phyloP scores from a whole-genome alignment of 2,888 invertebrate genomes.

The Clivina fossor region DNA sequence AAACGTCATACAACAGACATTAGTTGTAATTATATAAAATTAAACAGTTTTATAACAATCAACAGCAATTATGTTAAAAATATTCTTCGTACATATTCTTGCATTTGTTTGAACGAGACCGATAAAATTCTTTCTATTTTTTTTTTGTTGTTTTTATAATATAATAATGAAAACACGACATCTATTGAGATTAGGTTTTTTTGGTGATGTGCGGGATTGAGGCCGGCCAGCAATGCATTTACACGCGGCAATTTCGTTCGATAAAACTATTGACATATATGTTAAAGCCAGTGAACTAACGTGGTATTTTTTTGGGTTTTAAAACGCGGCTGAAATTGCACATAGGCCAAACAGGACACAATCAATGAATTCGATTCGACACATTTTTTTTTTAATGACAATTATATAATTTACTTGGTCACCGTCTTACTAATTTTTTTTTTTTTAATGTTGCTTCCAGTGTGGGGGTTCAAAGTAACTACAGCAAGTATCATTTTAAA shows the following conservation, averaged over 20 bases:
- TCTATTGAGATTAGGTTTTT: too few relatives aligned
- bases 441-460: constrained; percentile 15
- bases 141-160: too few relatives aligned
- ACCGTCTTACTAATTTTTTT: constrained; percentile 28
- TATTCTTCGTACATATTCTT: too few relatives aligned
- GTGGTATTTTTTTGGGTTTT: constrained; percentile 9
- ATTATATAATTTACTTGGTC: constrained; percentile 8
- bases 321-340: constrained; percentile 21
- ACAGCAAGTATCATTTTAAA: constrained; percentile 24
- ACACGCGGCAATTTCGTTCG: constrained; percentile 16
- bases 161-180: too few relatives aligned
- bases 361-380: constrained; percentile 18
- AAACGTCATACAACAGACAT: too few relatives aligned
- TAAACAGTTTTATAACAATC: too few relatives aligned
- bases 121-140: too few relatives aligned
- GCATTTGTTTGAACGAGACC: too few relatives aligned
- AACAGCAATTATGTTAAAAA: too few relatives aligned
- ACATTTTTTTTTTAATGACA: constrained; percentile 7
- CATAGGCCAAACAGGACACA: constrained; percentile 26
- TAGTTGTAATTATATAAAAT: too few relatives aligned
- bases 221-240: constrained; percentile 20
- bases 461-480: constrained; percentile 20
- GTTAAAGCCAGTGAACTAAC: constrained; percentile 29
- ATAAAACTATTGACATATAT: constrained; percentile 23
- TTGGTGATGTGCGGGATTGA: constrained; percentile 14